Base-by-base conservation (phyloP, 2,888 invertebrate genomes). In the Zygothrica quintamaculata region DNA sequence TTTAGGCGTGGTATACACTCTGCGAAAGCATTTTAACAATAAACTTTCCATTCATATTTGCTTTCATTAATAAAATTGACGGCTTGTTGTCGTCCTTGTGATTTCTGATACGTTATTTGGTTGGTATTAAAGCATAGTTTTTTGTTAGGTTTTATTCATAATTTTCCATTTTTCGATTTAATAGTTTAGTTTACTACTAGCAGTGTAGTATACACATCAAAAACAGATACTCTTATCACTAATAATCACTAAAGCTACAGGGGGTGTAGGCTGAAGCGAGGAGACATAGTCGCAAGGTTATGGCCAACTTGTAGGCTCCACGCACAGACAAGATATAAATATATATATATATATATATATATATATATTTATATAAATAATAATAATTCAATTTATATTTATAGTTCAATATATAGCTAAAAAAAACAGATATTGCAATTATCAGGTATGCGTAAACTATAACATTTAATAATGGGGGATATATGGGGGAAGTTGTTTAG, bases 41-140 rank as follows among this genome's bases (percentile, higher is more conserved):
- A 74, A 73, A 66, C 42, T 71, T 62, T 65, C 81, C 71, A 62
- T 64, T 68, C 68, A 68, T 46, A 55, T 55, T 40, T 42, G 25
- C 52, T 39, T 15, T 11, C 11, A 22, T 25, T 40, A 12, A 33
- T 18, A 3, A 33, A 9, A n/a, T n/a, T 33, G 33, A 33, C n/a
- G n/a, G n/a, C n/a, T n/a, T n/a, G n/a, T n/a, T n/a, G n/a, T n/a
- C n/a, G n/a, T n/a, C n/a, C n/a, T n/a, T n/a, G 33, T 34, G 13
- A 9, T 3, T 13, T 26, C 6, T 39, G 33, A 61, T 40, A 52
- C 12, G 22, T 9, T 34, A 2, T 34, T 15, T 7, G 11, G 7
- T 73, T 66, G 66, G 74, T 76, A 59, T 77, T 65, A 77, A 76
- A 68, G 71, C 77, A 80, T 72, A 68, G 60, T 53, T 66, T 46